phyloP scores from a whole-genome alignment of 2,888 invertebrate species.

The Drosophila mayaguana region DNA sequence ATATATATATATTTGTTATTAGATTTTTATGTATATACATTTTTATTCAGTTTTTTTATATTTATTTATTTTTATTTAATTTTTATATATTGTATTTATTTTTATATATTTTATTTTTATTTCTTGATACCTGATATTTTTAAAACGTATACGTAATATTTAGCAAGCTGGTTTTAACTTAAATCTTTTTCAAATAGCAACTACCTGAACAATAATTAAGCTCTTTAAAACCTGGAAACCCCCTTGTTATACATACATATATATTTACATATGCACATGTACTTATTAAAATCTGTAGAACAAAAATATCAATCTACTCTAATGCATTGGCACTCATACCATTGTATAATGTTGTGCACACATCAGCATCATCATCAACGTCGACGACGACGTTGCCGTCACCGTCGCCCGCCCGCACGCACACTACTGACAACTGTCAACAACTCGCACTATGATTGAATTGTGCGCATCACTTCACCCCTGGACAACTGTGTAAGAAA shows the following conservation, averaged over 20 bases:
- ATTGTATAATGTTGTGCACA: not conserved
- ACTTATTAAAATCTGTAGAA: not conserved
- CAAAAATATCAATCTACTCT: conserved; percentile 9
- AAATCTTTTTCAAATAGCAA: not conserved
- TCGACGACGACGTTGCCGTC: not conserved
- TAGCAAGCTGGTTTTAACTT: not conserved
- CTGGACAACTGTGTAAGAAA: conserved; percentile 17
- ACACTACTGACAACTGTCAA: conserved; percentile 40
- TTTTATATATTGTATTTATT: too few relatives aligned
- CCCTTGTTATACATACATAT: not conserved
- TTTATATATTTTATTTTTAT: not conserved
- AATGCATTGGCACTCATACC: conserved; percentile 1
- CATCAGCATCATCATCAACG: not conserved
- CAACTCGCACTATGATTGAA: conserved; percentile 40
- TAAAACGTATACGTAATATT: not conserved
- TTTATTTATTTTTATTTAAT: too few relatives aligned
- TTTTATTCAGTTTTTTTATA: too few relatives aligned
- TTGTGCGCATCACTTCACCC: conserved; percentile 18
- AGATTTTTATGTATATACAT: too few relatives aligned
- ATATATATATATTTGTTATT: not conserved
- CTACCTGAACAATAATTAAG: too few relatives aligned
- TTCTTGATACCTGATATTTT: not conserved
- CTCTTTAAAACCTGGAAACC: not conserved
- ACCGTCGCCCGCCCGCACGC: conserved; percentile 4
- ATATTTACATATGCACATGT: not conserved